Percentiles rank a stretch among this genome's conserved stretches.
phyloP scores from a whole-genome alignment of 1,140 invertebrate species.

The Chlorops oryzae region DNA sequence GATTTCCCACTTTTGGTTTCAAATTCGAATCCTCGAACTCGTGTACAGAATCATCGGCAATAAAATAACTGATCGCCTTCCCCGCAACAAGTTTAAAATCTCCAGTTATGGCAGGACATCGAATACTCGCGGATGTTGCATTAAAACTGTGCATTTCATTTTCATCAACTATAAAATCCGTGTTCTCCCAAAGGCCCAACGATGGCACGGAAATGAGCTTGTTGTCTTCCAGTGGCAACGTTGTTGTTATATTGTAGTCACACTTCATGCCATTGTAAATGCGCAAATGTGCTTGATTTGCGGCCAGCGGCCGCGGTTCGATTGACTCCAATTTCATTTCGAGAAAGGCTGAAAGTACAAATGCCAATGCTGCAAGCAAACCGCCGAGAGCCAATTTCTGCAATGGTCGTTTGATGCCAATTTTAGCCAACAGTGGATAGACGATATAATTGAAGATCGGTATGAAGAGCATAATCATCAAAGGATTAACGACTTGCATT shows the following conservation, averaged over 20 bases:
- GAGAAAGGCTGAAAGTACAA: constrained; percentile 79
- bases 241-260: constrained; percentile 27
- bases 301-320: constrained; percentile 55
- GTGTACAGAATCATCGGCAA: constrained; percentile 14
- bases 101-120: constrained; percentile 21
- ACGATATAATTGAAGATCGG: constrained; percentile 74
- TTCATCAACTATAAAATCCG: constrained; percentile 11
- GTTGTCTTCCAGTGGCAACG: not conserved
- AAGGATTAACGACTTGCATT: constrained; percentile 81
- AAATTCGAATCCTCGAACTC: constrained; percentile 31
- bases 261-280: constrained; percentile 64
- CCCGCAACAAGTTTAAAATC: constrained; percentile 26
- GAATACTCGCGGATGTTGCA: constrained; percentile 7
- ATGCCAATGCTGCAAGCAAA: constrained; percentile 72
- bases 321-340: constrained; percentile 70
- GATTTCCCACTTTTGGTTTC: constrained; percentile 12
- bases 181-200: constrained; percentile 30
- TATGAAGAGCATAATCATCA: constrained; percentile 80
- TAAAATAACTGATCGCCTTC: constrained; percentile 49
- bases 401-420: constrained; percentile 54
- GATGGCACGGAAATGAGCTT: not conserved
- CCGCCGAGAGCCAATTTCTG: constrained; percentile 79
- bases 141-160: constrained; percentile 14
- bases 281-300: constrained; percentile 57
- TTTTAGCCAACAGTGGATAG: constrained; percentile 57